Evolutionary conservation across 2,888 invertebrate genomes (phyloP).

Genomic region (Orthosia gracilis): DNA sequence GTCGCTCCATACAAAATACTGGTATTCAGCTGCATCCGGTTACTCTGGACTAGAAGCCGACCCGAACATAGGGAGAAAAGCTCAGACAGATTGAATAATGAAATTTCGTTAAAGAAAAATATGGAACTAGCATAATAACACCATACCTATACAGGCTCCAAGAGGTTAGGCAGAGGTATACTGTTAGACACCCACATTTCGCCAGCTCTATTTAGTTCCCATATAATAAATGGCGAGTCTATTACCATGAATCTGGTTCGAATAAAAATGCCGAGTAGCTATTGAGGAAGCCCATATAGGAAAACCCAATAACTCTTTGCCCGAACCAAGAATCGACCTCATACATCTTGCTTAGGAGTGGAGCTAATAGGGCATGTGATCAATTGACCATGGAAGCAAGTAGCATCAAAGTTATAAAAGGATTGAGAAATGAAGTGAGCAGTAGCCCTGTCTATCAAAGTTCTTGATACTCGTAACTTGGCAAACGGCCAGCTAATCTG

Average conservation of each 20-base stretch:
- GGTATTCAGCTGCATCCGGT: too few relatives aligned
- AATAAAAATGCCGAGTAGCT: not conserved
- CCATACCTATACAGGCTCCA: not conserved
- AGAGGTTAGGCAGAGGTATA: too few relatives aligned
- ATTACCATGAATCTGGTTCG: not conserved
- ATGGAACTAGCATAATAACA: not conserved
- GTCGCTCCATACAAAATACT: too few relatives aligned
- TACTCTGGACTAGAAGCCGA: too few relatives aligned
- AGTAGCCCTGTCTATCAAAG: not conserved
- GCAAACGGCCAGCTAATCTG: conserved; percentile 3
- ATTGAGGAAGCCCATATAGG: not conserved
- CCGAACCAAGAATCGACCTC: not conserved
- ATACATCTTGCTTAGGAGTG: not conserved
- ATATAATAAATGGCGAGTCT: not conserved
- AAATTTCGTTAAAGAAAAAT: too few relatives aligned
- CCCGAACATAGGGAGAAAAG: too few relatives aligned
- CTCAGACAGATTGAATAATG: too few relatives aligned
- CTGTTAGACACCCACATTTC: not conserved
- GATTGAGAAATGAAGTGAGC: not conserved
- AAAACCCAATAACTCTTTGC: not conserved
- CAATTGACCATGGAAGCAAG: not conserved
- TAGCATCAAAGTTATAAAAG: not conserved
- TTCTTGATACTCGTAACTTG: conserved; percentile 19
- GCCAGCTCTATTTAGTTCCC: not conserved
- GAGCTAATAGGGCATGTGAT: not conserved